Evolutionary conservation across 2,113 vertebrate genomes (phyloP).

Genomic region (Platichthys stellatus): DNA sequence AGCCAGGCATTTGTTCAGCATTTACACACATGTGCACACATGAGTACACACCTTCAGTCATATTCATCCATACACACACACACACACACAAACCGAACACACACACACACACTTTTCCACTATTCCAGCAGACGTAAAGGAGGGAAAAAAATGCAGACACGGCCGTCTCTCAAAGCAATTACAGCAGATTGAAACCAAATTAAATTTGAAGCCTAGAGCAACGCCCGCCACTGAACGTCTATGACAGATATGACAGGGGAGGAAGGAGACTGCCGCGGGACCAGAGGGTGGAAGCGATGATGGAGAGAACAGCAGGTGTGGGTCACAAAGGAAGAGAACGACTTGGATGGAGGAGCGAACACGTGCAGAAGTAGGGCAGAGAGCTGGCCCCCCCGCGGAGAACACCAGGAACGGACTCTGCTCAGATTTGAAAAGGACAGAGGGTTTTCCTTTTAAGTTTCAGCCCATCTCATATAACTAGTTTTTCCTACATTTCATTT

Average conservation of each 20-base stretch:
- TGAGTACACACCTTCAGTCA: conserved; percentile 52
- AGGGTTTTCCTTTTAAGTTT: conserved; percentile 5
- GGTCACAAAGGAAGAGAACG: conserved; percentile 56
- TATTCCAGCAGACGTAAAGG: conserved; percentile 58
- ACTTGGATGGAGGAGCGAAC: conserved; percentile 36
- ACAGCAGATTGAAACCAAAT: conserved; percentile 86
- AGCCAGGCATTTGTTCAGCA: conserved; percentile 62
- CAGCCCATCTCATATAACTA: conserved; percentile 7
- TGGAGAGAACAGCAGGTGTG: conserved; percentile 63
- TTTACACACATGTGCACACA: conserved; percentile 46
- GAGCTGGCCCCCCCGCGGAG: conserved; percentile 24
- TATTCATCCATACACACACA: conserved; percentile 26
- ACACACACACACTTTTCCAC: conserved; percentile 15
- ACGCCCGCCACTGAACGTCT: conserved; percentile 64
- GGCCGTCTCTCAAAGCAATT: conserved; percentile 83
- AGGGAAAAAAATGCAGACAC: conserved; percentile 66
- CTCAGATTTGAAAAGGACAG: conserved; percentile 32
- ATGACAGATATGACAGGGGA: conserved; percentile 77
- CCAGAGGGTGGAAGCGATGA: conserved; percentile 53
- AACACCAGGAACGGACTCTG: conserved; percentile 23
- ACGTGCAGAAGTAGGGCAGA: conserved; percentile 45
- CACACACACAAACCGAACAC: neutral
- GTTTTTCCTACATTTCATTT: conserved; percentile 20
- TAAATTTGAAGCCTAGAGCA: conserved; percentile 84
- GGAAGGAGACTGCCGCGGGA: conserved; percentile 56